A percentile compares a stretch with the other conserved stretches of the same genome.
Evolutionary conservation across 2,888 invertebrate genomes (phyloP).

Genomic region (Phragmatobia fuliginosa): DNA sequence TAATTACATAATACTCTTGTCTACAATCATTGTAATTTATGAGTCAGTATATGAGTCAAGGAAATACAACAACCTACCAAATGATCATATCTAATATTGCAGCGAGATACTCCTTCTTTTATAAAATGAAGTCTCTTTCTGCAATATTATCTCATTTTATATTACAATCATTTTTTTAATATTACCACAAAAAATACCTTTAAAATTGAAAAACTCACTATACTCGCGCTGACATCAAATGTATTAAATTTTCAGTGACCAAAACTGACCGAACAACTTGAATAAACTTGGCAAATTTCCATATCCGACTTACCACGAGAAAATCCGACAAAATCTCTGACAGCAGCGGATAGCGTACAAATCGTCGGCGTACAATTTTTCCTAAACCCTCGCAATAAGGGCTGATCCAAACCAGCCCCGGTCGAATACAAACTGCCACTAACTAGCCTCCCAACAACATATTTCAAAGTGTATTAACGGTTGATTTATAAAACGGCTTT

Average conservation of each 20-base stretch:
- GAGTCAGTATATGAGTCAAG: no score
- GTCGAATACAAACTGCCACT: slow-evolving; percentile 74
- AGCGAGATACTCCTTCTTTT: no score
- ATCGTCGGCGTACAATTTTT: slow-evolving; percentile 55
- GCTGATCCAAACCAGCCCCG: slow-evolving; percentile 44
- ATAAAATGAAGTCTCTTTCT: no score
- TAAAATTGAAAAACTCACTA: no score
- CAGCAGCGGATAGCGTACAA: slow-evolving; percentile 30
- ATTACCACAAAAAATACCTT: no score
- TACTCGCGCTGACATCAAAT: neutral
- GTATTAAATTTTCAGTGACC: neutral
- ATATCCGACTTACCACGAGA: slow-evolving; percentile 26
- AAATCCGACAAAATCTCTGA: slow-evolving; percentile 21
- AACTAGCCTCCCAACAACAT: slow-evolving; percentile 67
- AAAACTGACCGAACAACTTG: slow-evolving; percentile 21
- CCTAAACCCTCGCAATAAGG: slow-evolving; percentile 56
- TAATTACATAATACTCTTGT: no score
- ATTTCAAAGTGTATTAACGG: slow-evolving; percentile 73
- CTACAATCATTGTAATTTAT: no score
- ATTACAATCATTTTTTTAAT: no score
- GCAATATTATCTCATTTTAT: no score
- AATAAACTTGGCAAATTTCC: slow-evolving; percentile 24
- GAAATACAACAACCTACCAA: no score
- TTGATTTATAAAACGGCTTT: slow-evolving; percentile 73
- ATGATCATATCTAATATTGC: no score